Percentiles rank a stretch among this genome's conserved stretches.
These are phyloP conservation scores for Delphinus delphis DNA, from an alignment of 2,113 vertebrate species.

Conservation along the genomic window DNA sequence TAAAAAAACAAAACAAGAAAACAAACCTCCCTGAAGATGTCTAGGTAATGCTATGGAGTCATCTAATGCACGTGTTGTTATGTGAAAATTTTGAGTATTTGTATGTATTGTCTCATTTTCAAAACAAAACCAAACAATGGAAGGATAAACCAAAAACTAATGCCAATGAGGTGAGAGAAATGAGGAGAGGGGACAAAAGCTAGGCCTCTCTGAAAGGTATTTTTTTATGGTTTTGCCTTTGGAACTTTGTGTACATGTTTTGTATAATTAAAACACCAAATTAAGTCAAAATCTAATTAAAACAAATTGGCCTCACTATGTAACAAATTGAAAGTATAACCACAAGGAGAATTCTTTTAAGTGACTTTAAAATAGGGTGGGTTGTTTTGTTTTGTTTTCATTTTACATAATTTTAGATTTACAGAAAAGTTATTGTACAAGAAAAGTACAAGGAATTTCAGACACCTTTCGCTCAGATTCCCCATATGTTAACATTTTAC, in stretches of 20 bases:
- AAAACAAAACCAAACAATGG: not conserved
- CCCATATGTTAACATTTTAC: not conserved
- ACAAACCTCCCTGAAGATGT: not conserved
- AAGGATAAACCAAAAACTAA: not conserved
- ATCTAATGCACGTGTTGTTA: not conserved
- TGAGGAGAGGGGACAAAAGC: not conserved
- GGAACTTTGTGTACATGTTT: not conserved
- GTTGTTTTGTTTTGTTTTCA: not conserved
- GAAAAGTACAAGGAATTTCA: not conserved
- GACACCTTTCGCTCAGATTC: not conserved
- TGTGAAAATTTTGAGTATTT: not conserved
- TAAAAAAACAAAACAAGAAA: not conserved
- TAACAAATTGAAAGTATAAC: constrained; percentile 39
- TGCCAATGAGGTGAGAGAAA: not conserved
- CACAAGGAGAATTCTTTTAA: constrained; percentile 38
- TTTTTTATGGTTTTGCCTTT: constrained; percentile 42
- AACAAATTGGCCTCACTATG: constrained; percentile 23
- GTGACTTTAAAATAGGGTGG: constrained; percentile 16
- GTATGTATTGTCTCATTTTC: not conserved
- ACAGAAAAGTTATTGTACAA: not conserved
- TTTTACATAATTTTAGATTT: constrained; percentile 10
- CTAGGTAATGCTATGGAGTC: not conserved
- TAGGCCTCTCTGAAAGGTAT: constrained; percentile 10
- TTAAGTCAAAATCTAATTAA: constrained; percentile 56
- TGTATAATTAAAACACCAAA: constrained; percentile 52